A percentile compares a stretch with the other conserved stretches of the same genome.
phyloP scores from a whole-genome alignment of 2,113 vertebrate genomes.

The Gymnocephalus cernua region DNA sequence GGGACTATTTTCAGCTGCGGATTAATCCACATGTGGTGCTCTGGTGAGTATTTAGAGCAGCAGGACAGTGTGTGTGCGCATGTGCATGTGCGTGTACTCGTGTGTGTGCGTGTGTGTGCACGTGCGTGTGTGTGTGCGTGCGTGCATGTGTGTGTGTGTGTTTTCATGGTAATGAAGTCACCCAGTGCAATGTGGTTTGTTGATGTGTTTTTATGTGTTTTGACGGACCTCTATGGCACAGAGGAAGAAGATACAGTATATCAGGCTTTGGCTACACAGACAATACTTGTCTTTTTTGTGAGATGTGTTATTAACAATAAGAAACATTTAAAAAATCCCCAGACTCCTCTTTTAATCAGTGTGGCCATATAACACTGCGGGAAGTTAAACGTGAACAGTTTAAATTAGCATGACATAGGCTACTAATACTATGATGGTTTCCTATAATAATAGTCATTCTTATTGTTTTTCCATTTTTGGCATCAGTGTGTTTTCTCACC shows the following conservation, averaged over 20 bases:
- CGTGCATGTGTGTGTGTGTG: neutral
- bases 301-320: neutral
- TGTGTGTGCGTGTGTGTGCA: too few species aligned
- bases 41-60: neutral
- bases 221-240: neutral
- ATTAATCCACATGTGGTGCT: neutral
- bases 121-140: neutral
- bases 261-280: too few species aligned
- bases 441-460: too few species aligned
- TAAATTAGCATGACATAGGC: neutral
- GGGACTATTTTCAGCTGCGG: conserved; percentile 6
- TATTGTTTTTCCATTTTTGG: neutral
- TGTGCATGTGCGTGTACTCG: neutral
- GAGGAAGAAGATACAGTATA: neutral
- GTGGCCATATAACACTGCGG: too few species aligned
- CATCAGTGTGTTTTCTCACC: neutral
- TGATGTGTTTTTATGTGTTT: neutral
- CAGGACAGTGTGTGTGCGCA: neutral
- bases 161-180: neutral
- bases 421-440: neutral
- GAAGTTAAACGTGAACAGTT: too few species aligned
- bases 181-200: neutral
- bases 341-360: neutral
- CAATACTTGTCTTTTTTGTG: neutral
- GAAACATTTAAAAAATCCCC: neutral